Evolutionary conservation across 2,797 vertebrate genomes (phyloP).

Genomic region (Pristis pectinata): DNA sequence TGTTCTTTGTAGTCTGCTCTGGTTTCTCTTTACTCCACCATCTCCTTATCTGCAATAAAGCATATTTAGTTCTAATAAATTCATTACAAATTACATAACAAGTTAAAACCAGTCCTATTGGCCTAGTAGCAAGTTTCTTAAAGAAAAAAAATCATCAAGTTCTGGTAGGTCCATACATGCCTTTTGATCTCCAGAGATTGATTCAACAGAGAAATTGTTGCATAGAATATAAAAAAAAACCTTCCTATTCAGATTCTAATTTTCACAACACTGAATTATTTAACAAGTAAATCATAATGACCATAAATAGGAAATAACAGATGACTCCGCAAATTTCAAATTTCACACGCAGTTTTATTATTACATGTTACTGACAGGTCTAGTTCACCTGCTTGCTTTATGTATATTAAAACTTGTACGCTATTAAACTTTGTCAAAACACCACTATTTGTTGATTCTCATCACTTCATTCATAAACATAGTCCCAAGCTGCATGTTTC

Average conservation of each 20-base stretch:
- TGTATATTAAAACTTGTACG: background rate
- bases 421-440: slow-evolving; percentile 3
- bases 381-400: background rate
- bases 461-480: background rate
- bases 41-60: background rate
- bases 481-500: background rate
- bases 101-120: background rate
- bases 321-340: background rate
- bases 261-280: background rate
- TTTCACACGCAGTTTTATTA: background rate
- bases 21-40: background rate
- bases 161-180: background rate
- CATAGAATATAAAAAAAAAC: background rate
- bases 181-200: background rate
- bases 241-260: background rate
- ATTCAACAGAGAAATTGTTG: background rate
- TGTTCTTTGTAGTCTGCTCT: background rate
- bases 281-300: background rate
- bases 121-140: too few species aligned
- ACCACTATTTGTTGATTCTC: background rate
- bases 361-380: background rate
- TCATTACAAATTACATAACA: background rate
- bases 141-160: too few species aligned
- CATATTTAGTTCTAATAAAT: background rate
- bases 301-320: background rate